Evolutionary conservation across 2,797 vertebrate genomes (phyloP).

Genomic region (Paedocypris micromegethes): DNA sequence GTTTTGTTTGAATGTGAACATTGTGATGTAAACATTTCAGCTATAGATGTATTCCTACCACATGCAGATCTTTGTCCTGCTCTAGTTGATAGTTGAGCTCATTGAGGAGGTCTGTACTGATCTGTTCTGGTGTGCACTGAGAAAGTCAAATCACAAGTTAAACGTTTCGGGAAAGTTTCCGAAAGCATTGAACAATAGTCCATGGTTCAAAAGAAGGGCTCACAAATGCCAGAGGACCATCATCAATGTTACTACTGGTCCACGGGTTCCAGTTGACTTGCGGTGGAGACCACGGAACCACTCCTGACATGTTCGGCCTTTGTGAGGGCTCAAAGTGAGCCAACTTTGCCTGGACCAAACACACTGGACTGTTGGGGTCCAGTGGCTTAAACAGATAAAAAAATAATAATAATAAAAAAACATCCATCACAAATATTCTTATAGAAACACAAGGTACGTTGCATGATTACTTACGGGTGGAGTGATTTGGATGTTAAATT

Average conservation of each 20-base stretch:
- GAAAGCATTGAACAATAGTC: background rate
- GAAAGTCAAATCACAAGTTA: background rate
- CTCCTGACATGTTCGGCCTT: conserved; percentile 75
- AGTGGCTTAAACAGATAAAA: conserved; percentile 60
- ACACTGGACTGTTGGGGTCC: conserved; percentile 69
- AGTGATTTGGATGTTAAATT: conserved; percentile 73
- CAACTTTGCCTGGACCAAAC: conserved; percentile 82
- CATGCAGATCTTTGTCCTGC: conserved; percentile 76
- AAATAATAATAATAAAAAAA: too few species aligned
- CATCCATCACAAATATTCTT: background rate
- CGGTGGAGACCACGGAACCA: conserved; percentile 95
- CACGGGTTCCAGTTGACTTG: conserved; percentile 98
- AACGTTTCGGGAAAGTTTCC: too few species aligned
- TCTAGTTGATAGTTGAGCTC: conserved; percentile 79
- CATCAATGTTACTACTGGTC: conserved; percentile 96
- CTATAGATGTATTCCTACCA: conserved; percentile 57
- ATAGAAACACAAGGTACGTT: background rate
- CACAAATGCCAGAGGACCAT: conserved; percentile 84
- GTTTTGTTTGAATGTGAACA: too few species aligned
- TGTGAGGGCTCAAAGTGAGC: conserved; percentile 87
- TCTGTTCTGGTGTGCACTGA: conserved; percentile 89
- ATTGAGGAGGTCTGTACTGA: conserved; percentile 78
- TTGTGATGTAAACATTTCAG: too few species aligned
- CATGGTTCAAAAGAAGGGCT: conserved; percentile 45
- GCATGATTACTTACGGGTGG: conserved; percentile 60